These are phyloP conservation scores for Heliconius melpomene DNA, from an alignment of 1,140 invertebrate species.

Conservation along the genomic window DNA sequence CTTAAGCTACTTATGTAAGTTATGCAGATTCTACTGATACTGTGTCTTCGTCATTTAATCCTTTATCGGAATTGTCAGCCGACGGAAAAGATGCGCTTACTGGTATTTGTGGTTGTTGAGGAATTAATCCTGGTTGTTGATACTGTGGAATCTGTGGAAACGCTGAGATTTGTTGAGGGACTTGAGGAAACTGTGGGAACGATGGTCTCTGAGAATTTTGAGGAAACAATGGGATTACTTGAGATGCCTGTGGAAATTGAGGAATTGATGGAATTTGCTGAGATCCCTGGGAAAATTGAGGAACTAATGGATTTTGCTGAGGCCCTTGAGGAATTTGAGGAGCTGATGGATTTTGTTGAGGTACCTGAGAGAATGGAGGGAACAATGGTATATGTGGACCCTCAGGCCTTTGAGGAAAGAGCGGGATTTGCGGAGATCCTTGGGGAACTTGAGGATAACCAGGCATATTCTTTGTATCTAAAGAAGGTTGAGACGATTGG, in stretches of 20 bases:
- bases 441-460: conserved; percentile 46
- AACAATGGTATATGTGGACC: conserved; percentile 37
- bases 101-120: conserved; percentile 46
- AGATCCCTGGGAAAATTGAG: conserved; percentile 19
- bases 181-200: conserved; percentile 29
- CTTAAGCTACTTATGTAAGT: conserved; percentile 26
- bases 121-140: conserved; percentile 24
- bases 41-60: conserved; percentile 67
- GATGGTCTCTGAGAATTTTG: conserved; percentile 39
- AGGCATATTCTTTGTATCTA: conserved; percentile 42
- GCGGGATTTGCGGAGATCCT: conserved; percentile 32
- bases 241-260: conserved; percentile 34
- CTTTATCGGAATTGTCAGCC: conserved; percentile 46
- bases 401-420: conserved; percentile 32
- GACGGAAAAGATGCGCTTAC: conserved; percentile 38
- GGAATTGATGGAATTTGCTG: conserved; percentile 31
- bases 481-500: conserved; percentile 29
- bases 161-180: conserved; percentile 18
- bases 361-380: conserved; percentile 40
- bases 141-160: conserved; percentile 42
- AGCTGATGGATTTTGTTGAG: conserved; percentile 35
- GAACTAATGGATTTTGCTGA: conserved; percentile 31
- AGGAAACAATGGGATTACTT: conserved; percentile 33
- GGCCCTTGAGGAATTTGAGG: conserved; percentile 34
- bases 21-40: conserved; percentile 69